Evolutionary conservation across 2,888 invertebrate species (phyloP).

Genomic region (Nudaria mundana): DNA sequence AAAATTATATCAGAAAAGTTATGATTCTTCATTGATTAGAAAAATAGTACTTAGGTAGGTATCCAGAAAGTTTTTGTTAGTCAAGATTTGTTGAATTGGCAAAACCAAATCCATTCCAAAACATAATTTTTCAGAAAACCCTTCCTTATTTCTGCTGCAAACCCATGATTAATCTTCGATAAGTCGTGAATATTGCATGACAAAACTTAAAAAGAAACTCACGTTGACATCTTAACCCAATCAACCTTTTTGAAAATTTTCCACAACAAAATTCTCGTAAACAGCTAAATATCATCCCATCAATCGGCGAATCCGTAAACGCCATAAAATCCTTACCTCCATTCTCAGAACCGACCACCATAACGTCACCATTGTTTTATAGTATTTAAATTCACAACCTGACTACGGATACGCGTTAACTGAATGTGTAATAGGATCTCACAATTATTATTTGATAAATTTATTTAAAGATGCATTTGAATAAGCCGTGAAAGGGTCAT

Average conservation of each 20-base stretch:
- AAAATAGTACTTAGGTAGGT: too few relatives aligned
- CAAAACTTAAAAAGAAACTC: too few relatives aligned
- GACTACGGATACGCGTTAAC: slow-evolving; percentile 72
- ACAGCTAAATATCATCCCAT: slow-evolving; percentile 44
- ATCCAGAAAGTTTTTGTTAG: too few relatives aligned
- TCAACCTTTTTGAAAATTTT: slow-evolving; percentile 16
- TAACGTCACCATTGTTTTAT: slow-evolving; percentile 72
- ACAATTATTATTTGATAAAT: slow-evolving; percentile 80
- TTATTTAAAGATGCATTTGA: slow-evolving; percentile 73
- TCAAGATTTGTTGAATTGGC: too few relatives aligned
- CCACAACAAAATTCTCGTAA: slow-evolving; percentile 22
- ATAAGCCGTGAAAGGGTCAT: slow-evolving; percentile 67
- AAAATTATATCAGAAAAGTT: too few relatives aligned
- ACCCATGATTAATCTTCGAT: too few relatives aligned
- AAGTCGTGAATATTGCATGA: too few relatives aligned
- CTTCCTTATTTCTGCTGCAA: too few relatives aligned
- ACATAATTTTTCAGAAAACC: too few relatives aligned
- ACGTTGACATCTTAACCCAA: slow-evolving; percentile 20
- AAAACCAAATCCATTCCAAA: too few relatives aligned
- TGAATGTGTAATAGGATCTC: slow-evolving; percentile 77
- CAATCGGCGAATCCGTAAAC: slow-evolving; percentile 66
- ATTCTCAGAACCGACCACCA: slow-evolving; percentile 78
- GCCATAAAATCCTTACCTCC: slow-evolving; percentile 66
- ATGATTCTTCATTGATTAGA: too few relatives aligned
- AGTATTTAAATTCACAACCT: slow-evolving; percentile 66